These are phyloP conservation scores for Theristicus caerulescens DNA, from an alignment of 2,113 vertebrate genomes.

Conservation along the genomic window DNA sequence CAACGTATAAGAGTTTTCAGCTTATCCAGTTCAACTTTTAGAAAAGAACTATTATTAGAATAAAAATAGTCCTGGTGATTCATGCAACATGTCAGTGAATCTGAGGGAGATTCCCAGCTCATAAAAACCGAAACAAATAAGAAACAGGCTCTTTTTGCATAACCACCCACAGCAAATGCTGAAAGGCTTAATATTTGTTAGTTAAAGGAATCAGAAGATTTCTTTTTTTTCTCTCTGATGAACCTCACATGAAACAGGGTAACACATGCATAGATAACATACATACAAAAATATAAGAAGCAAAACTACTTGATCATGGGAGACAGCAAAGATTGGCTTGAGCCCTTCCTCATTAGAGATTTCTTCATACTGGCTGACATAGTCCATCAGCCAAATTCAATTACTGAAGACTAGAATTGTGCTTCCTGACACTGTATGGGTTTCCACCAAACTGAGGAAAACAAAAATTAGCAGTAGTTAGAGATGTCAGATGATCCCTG, in stretches of 20 bases:
- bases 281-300: not conserved
- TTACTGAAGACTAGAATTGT: not conserved
- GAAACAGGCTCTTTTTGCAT: not conserved
- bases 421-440: not conserved
- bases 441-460: not conserved
- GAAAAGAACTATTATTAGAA: not conserved
- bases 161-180: not conserved
- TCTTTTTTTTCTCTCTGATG: not conserved
- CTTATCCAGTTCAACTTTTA: not conserved
- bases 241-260: not conserved
- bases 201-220: not conserved
- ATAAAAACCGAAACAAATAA: not conserved
- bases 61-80: slow-evolving; percentile 21
- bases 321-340: not conserved
- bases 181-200: not conserved
- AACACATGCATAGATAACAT: not conserved
- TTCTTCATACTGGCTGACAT: not conserved
- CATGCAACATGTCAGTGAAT: not conserved
- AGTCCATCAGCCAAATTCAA: not conserved
- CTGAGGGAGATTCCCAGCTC: slow-evolving; percentile 7
- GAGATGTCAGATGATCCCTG: not conserved
- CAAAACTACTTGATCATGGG: not conserved
- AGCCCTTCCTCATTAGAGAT: not conserved
- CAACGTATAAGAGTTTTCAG: not conserved
- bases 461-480: not conserved